phyloP scores from a whole-genome alignment of 53 echinoderm and acorn worm genomes.

The Mesocentrotus franciscanus region DNA sequence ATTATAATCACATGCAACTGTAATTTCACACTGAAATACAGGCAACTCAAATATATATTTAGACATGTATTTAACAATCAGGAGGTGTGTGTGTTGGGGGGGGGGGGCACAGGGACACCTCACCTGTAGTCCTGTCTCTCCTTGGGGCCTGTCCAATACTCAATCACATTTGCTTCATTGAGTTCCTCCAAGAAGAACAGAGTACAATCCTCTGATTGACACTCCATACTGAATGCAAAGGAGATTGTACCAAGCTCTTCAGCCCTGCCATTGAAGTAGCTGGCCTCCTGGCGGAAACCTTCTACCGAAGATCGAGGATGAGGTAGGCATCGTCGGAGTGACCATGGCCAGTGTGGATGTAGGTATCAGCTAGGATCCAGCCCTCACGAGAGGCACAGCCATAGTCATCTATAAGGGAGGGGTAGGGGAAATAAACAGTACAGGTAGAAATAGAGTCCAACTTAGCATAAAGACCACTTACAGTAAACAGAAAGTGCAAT shows the following conservation, averaged over 20 bases:
- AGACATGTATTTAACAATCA: neutral
- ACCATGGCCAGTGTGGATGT: conserved; percentile 89
- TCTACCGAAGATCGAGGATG: conserved; percentile 75
- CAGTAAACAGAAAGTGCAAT: neutral
- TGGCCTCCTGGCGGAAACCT: conserved; percentile 75
- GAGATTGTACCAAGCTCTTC: conserved; percentile 81
- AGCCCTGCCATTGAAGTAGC: conserved; percentile 86
- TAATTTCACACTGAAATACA: too few relatives aligned
- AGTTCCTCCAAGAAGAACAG: conserved; percentile 89
- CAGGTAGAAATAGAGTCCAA: neutral
- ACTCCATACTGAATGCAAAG: conserved; percentile 87
- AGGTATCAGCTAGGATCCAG: conserved; percentile 85
- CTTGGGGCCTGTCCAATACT: conserved; percentile 79
- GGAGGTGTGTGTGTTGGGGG: neutral
- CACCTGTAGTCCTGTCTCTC: conserved; percentile 75
- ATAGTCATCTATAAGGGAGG: conserved; percentile 28
- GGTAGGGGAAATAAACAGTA: neutral
- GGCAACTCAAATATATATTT: neutral
- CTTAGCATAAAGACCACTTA: neutral
- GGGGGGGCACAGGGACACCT: neutral
- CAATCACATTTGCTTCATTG: conserved; percentile 70
- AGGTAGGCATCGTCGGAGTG: conserved; percentile 94
- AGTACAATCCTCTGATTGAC: conserved; percentile 77
- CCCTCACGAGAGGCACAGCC: conserved; percentile 77
- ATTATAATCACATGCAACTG: too few relatives aligned